phyloP scores from a whole-genome alignment of 2,113 vertebrate species.

The Nycticebus coucang region DNA sequence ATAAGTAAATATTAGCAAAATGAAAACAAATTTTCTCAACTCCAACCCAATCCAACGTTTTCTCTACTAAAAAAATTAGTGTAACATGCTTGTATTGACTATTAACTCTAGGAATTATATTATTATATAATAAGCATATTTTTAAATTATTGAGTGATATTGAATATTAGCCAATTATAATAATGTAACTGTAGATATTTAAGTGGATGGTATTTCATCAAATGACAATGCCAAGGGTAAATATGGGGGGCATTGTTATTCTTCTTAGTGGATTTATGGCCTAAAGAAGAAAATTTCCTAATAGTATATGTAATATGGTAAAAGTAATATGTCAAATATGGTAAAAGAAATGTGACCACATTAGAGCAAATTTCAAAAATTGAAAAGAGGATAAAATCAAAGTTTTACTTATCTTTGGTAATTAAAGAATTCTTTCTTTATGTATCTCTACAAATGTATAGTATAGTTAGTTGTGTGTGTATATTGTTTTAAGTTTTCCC shows the following conservation, averaged over 20 bases:
- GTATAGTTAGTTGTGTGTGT: background rate
- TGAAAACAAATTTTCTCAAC: constrained; percentile 36
- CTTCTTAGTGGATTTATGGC: background rate
- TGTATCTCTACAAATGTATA: background rate
- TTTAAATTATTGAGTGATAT: constrained; percentile 11
- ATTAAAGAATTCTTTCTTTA: constrained; percentile 31
- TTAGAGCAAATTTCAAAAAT: constrained; percentile 49
- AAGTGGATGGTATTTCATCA: background rate
- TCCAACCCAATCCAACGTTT: background rate
- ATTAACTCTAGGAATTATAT: constrained; percentile 10
- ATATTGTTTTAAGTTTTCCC: background rate
- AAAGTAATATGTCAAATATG: too few species aligned
- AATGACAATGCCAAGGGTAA: constrained; percentile 16
- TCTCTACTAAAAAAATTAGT: constrained; percentile 46
- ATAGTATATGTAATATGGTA: background rate
- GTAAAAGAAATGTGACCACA: background rate
- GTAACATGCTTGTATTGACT: background rate
- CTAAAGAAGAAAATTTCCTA: constrained; percentile 34
- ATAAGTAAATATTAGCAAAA: background rate
- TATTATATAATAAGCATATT: constrained; percentile 24
- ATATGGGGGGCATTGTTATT: constrained; percentile 15
- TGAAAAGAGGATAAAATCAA: constrained; percentile 6
- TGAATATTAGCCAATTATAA: constrained; percentile 28
- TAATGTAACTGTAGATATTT: background rate
- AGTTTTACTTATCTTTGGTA: background rate